Percentiles rank a stretch among this genome's conserved stretches.
phyloP scores from a whole-genome alignment of 1,140 invertebrate genomes.

The Trichonephila clavata region DNA sequence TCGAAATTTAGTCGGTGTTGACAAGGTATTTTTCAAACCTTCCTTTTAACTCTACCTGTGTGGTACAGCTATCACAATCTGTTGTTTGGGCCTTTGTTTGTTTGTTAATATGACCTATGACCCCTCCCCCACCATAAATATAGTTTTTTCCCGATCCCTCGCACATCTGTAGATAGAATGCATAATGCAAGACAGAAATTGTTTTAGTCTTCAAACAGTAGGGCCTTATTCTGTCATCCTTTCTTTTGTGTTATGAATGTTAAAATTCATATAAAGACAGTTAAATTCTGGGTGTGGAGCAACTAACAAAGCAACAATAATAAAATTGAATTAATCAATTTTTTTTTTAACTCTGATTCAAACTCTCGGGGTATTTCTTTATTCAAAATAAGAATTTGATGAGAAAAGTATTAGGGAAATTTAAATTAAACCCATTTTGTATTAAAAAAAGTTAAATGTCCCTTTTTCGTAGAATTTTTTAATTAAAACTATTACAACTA shows the following conservation, averaged over 20 bases:
- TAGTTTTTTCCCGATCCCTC: background rate
- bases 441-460: too few relatives aligned
- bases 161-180: background rate
- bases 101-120: background rate
- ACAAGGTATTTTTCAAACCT: constrained; percentile 60
- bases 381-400: too few relatives aligned
- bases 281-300: too few relatives aligned
- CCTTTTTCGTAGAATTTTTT: too few relatives aligned
- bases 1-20: constrained; percentile 26
- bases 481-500: too few relatives aligned
- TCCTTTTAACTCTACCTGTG: constrained; percentile 64
- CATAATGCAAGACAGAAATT: background rate
- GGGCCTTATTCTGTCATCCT: background rate
- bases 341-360: too few relatives aligned
- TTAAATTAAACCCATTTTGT: too few relatives aligned
- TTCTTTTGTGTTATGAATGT: background rate
- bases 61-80: background rate
- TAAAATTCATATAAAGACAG: background rate
- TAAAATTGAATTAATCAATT: too few relatives aligned
- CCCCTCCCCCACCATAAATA: background rate
- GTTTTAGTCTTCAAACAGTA: background rate
- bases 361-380: too few relatives aligned
- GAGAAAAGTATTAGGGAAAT: too few relatives aligned
- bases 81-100: background rate
- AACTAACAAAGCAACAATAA: too few relatives aligned